These are phyloP conservation scores for Hemicrepidius hirtus DNA, from an alignment of 2,888 invertebrate genomes.

Conservation along the genomic window DNA sequence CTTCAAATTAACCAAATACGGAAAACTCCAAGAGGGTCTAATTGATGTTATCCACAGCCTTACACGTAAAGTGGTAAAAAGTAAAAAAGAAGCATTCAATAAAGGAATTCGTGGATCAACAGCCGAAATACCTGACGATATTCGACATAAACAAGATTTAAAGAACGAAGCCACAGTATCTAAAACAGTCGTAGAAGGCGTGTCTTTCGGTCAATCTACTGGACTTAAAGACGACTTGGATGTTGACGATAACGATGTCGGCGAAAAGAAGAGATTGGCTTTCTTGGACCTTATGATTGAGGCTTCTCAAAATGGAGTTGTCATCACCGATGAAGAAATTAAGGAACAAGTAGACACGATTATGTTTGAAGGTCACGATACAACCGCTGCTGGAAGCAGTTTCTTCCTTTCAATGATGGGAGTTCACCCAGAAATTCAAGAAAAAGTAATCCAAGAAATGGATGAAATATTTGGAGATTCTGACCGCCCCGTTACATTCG, in stretches of 20 bases:
- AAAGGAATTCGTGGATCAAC: constrained; percentile 72
- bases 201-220: constrained; percentile 77
- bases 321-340: constrained; percentile 85
- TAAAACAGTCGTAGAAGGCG: constrained; percentile 77
- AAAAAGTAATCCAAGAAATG: constrained; percentile 82
- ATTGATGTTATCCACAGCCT: constrained; percentile 86
- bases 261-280: constrained; percentile 88
- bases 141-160: constrained; percentile 66
- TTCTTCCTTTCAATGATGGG: constrained; percentile 91
- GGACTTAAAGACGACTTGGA: constrained; percentile 84
- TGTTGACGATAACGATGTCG: constrained; percentile 87
- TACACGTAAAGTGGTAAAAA: constrained; percentile 83
- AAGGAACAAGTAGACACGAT: constrained; percentile 92
- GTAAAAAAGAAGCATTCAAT: constrained; percentile 77
- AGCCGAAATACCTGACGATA: constrained; percentile 67
- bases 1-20: constrained; percentile 85
- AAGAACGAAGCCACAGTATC: constrained; percentile 64
- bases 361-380: constrained; percentile 93
- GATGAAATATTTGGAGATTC: constrained; percentile 86
- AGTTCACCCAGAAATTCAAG: constrained; percentile 86
- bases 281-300: constrained; percentile 93
- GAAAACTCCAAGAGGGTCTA: constrained; percentile 82
- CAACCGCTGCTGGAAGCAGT: constrained; percentile 90
- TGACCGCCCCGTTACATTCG: constrained; percentile 84
- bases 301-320: constrained; percentile 84